Evolutionary conservation across 1,140 invertebrate species (phyloP).

Genomic region (Ceratina japonica): DNA sequence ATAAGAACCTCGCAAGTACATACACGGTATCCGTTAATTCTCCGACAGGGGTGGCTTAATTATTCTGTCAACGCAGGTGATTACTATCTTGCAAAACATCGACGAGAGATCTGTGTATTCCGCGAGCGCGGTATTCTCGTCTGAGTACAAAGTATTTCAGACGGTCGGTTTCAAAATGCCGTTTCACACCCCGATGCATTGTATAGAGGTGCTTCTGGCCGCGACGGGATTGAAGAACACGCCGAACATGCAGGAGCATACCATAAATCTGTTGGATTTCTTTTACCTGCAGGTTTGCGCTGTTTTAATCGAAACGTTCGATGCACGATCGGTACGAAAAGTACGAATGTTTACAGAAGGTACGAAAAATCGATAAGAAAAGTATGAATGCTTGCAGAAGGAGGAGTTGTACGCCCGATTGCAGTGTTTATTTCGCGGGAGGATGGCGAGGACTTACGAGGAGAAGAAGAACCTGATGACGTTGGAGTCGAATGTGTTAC

Average conservation of each 20-base stretch:
- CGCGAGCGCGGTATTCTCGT: slow-evolving; percentile 49
- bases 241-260: slow-evolving; percentile 47
- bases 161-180: slow-evolving; percentile 66
- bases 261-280: slow-evolving; percentile 63
- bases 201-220: slow-evolving; percentile 66
- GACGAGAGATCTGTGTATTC: slow-evolving; percentile 61
- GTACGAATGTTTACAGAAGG: slow-evolving; percentile 45
- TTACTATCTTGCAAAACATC: slow-evolving; percentile 51
- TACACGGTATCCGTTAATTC: neutral
- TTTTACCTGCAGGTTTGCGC: slow-evolving; percentile 66
- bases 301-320: neutral
- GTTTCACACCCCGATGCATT: slow-evolving; percentile 64
- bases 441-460: neutral
- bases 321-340: too few relatives aligned
- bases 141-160: slow-evolving; percentile 68
- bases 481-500: slow-evolving; percentile 44
- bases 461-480: slow-evolving; percentile 20
- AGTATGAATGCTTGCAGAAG: slow-evolving; percentile 43
- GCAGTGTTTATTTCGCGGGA: neutral
- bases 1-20: slow-evolving; percentile 65
- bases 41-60: neutral
- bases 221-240: slow-evolving; percentile 57
- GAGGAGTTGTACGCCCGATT: slow-evolving; percentile 43
- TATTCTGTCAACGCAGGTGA: slow-evolving; percentile 53
- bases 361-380: too few relatives aligned